Base-by-base conservation (phyloP, 2,113 vertebrate species). In the Tychaedon coryphoeus region DNA sequence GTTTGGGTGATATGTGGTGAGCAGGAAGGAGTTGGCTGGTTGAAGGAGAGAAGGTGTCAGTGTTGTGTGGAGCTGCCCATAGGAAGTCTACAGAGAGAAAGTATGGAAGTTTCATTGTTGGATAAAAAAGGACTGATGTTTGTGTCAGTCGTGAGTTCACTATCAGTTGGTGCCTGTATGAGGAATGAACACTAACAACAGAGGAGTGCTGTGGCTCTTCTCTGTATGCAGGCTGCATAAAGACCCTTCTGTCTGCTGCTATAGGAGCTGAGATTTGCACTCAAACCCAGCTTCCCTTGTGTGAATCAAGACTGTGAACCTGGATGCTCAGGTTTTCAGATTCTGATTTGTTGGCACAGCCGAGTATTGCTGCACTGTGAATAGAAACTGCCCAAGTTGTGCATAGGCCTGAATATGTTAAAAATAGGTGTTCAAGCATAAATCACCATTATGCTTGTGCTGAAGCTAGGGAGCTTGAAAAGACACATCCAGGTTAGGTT, bases 281-380 rank as follows among this genome's bases (percentile, higher is more conserved):
- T 65, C 3, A 18, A 45, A 48, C 42, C 50, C 24, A 12, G 23
- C 2, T 45, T 87, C 31, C 17, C 19, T 36, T 0, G 1, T 43
- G 24, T 29, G 28, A 83, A 28, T 57, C 23, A 10, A 7, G 40
- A 28, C 47, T 61, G 19, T 26, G 50, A 57, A 19, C 16, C 5
- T n/a, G 36, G 36, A 9, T 29, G 50, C 24, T n/a, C 7, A 7
- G 26, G 16, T 51, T 34, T 22, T 48, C 54, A 38, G 42, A 33
- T 62, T n/a, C 6, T 26, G 72, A 19, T 48, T 54, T 86, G 25
- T 26, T 0, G 0, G 12, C 28, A 7, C 5, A 15, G 5, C 25
- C 0, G 0, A 19, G 8, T 31, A 12, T 53, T 75, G 3, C 10
- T n/a, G 6, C 9, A 0, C 67, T 26, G 25, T 0, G 0, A 56